phyloP scores from a whole-genome alignment of 2,113 vertebrate genomes.

The Malurus alboscapulatus region DNA sequence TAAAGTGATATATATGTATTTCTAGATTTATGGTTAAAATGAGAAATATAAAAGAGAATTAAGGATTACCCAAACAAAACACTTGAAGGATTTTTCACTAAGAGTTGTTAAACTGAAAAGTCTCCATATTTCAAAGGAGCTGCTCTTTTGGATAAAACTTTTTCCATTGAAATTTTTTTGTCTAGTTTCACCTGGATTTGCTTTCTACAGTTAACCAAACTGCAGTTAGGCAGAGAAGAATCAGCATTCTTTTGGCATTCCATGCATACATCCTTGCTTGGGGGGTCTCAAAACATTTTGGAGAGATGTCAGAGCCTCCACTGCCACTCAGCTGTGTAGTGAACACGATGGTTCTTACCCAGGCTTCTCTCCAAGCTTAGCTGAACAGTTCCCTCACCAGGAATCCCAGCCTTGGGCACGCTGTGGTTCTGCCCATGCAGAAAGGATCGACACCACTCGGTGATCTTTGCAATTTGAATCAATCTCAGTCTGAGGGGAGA shows the following conservation, averaged over 20 bases:
- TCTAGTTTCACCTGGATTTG: not conserved
- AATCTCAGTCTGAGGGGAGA: not conserved
- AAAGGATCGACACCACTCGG: too few relatives aligned
- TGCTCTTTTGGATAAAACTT: not conserved
- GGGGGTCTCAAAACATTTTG: not conserved
- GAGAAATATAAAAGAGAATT: constrained; percentile 18
- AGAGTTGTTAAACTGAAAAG: not conserved
- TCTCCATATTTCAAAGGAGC: not conserved
- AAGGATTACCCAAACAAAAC: constrained; percentile 21
- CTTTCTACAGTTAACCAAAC: not conserved
- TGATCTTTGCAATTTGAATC: not conserved
- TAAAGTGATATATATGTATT: not conserved
- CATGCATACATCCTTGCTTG: not conserved
- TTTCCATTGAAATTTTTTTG: not conserved
- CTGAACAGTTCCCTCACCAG: not conserved
- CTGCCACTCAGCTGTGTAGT: fast-evolving
- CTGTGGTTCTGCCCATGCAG: not conserved
- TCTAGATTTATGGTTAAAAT: not conserved
- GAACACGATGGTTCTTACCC: fast-evolving
- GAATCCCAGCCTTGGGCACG: not conserved
- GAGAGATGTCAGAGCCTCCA: not conserved
- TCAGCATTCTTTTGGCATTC: not conserved
- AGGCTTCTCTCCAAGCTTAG: not conserved
- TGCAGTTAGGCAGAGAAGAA: not conserved
- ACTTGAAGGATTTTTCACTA: not conserved